Percentiles rank a stretch among this genome's conserved stretches.
phyloP scores from a whole-genome alignment of 1,140 invertebrate species.

The Pygmarrhopalites habei region DNA sequence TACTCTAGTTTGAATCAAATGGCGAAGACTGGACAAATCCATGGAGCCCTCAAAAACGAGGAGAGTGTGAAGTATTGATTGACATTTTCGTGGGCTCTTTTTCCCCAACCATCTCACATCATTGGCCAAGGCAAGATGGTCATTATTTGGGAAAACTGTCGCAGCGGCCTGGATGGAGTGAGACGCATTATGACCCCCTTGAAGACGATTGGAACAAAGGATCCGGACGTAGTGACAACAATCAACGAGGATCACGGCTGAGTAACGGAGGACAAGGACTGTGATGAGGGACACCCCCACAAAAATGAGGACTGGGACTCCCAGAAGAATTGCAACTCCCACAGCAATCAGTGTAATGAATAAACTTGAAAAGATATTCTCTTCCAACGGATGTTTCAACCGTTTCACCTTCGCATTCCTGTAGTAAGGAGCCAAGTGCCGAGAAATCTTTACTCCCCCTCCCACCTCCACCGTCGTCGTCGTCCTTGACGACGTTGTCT shows the following conservation, averaged over 20 bases:
- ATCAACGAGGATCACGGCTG: conserved; percentile 32
- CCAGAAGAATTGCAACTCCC: conserved; percentile 44
- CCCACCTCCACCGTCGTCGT: no score
- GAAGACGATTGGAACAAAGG: conserved; percentile 39
- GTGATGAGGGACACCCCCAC: conserved; percentile 38
- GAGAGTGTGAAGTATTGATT: conserved; percentile 48
- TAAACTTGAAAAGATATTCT: conserved; percentile 45
- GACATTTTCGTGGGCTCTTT: conserved; percentile 36
- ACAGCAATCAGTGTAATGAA: conserved; percentile 43
- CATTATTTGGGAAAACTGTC: conserved; percentile 16
- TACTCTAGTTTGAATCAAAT: conserved; percentile 47
- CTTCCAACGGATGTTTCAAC: conserved; percentile 46
- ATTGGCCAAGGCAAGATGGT: conserved; percentile 38
- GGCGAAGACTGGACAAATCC: conserved; percentile 44
- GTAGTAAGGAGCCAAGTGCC: conserved; percentile 15
- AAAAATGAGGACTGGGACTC: conserved; percentile 42
- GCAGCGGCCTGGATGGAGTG: no score
- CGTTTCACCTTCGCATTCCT: conserved; percentile 24
- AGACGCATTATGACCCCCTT: neutral
- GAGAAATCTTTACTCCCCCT: no score
- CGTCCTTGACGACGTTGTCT: no score
- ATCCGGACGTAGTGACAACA: conserved; percentile 40
- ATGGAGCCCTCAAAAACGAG: conserved; percentile 49
- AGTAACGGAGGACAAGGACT: conserved; percentile 38
- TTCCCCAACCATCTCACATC: conserved; percentile 49